These are phyloP conservation scores for Cebus imitator DNA, from an alignment of 2,113 vertebrate species.

Conservation along the genomic window DNA sequence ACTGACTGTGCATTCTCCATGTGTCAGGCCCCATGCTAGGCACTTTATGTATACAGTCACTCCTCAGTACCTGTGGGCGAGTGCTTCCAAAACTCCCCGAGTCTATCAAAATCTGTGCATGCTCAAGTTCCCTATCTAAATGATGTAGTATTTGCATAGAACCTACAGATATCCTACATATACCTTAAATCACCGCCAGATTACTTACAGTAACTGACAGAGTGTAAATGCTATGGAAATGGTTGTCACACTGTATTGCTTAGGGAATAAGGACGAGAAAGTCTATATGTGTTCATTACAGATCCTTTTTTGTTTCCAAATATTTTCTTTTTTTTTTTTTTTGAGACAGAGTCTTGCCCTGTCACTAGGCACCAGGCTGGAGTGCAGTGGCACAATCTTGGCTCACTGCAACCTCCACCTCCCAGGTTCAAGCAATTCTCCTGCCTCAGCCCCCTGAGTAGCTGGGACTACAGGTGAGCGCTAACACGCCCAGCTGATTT, in stretches of 20 bases:
- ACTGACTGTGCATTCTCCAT: fast-evolving
- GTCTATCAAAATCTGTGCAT: neutral
- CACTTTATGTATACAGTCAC: neutral
- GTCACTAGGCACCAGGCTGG: too few relatives aligned
- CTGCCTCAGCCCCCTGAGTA: too few relatives aligned
- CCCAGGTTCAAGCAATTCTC: too few relatives aligned
- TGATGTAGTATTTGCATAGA: neutral
- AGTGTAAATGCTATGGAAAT: neutral
- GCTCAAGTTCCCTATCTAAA: neutral
- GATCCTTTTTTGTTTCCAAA: neutral
- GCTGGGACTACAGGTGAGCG: too few relatives aligned
- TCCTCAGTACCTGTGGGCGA: neutral
- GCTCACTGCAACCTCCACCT: too few relatives aligned
- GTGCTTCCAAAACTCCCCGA: neutral
- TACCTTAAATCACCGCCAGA: neutral
- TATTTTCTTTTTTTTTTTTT: neutral
- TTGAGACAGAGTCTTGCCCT: too few relatives aligned
- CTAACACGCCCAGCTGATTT: too few relatives aligned
- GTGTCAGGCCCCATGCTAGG: fast-evolving
- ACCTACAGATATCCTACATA: neutral
- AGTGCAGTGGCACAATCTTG: too few relatives aligned
- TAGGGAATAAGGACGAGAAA: neutral
- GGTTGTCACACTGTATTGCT: neutral
- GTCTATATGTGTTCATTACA: neutral
- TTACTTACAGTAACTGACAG: neutral